phyloP scores from a whole-genome alignment of 2,113 vertebrate genomes.

The Calidris pugnax region DNA sequence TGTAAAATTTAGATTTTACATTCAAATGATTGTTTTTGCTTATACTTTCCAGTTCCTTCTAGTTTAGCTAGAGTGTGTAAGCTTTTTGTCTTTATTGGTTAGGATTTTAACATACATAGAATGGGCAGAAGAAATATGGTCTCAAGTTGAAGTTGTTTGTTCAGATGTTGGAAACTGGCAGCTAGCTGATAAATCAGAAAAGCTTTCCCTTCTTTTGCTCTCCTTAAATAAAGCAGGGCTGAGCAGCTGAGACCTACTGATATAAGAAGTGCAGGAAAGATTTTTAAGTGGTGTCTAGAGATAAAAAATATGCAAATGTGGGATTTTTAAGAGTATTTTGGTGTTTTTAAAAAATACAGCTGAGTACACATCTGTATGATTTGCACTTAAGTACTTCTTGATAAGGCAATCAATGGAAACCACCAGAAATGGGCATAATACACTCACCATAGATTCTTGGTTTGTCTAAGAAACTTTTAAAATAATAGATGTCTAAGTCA shows the following conservation, averaged over 20 bases:
- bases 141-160: neutral
- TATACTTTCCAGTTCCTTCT: neutral
- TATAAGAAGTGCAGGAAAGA: neutral
- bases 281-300: neutral
- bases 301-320: neutral
- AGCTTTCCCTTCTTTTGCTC: neutral
- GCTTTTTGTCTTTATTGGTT: neutral
- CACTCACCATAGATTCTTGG: neutral
- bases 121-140: neutral
- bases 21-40: neutral
- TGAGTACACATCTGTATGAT: neutral
- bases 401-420: neutral
- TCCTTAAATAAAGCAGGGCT: neutral
- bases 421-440: neutral
- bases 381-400: neutral
- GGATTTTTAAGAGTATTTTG: neutral
- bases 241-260: neutral
- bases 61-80: neutral
- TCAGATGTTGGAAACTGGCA: neutral
- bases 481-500: neutral
- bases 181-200: neutral
- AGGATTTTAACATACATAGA: neutral
- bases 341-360: neutral
- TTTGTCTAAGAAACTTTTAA: neutral
- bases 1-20: neutral